Conservation (phyloP, 1,140 invertebrate genomes). For the Himalopsyche phryganea region DNA sequence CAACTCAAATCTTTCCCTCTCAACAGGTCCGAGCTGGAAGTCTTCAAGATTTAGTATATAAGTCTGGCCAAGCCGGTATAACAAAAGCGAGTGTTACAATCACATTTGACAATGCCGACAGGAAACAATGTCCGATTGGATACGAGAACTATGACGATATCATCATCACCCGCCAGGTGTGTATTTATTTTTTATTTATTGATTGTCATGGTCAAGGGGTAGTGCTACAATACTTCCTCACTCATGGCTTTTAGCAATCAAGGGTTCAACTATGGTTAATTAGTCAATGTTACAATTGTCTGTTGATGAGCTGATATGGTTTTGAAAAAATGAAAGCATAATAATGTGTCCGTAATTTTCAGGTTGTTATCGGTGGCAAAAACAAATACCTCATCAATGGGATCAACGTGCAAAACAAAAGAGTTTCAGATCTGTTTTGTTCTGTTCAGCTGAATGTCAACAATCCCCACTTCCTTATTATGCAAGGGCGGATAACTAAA, state of each 20-base stretch:
- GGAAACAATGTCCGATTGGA: conserved; percentile 80
- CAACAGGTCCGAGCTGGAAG: conserved; percentile 81
- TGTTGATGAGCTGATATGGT: no score
- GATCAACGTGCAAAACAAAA: conserved; percentile 80
- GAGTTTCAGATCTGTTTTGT: conserved; percentile 91
- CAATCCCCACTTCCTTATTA: conserved; percentile 99
- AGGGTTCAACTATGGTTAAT: no score
- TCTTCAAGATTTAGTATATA: conserved; percentile 94
- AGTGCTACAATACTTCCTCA: no score
- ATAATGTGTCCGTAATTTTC: no score
- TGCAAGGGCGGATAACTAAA: conserved; percentile 99
- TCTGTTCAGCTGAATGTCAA: conserved; percentile 98
- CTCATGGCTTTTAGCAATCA: no score
- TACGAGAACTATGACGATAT: conserved; percentile 94
- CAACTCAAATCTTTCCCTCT: no score
- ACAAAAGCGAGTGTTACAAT: conserved; percentile 96
- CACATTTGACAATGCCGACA: conserved; percentile 90
- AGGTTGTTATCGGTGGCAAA: conserved; percentile 72
- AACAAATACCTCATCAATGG: conserved; percentile 97
- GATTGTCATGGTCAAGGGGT: no score
- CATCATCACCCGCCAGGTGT: conserved; percentile 85
- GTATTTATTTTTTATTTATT: no score
- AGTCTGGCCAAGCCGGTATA: conserved; percentile 94
- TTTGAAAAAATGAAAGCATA: no score
- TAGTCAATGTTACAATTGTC: no score